Evolutionary conservation across 37 sponge, comb jelly and placozoan species (phyloP).

Genomic region (Dysidea cf. avara): DNA sequence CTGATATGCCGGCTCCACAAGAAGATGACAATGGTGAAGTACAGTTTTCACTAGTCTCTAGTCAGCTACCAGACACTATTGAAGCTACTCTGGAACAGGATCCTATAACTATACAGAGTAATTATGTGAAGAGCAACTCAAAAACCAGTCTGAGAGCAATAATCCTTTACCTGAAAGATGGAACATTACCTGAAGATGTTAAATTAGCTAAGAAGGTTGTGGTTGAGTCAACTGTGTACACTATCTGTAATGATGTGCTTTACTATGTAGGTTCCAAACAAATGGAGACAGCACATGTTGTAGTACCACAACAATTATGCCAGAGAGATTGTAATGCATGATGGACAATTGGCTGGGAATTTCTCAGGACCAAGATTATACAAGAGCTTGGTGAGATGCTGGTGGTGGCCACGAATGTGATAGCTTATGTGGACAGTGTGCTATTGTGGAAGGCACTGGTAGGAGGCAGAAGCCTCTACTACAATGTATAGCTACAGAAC

Average conservation of each 20-base stretch:
- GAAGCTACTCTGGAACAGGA: too few relatives aligned
- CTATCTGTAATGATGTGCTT: constrained; percentile 12
- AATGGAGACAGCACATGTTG: neutral
- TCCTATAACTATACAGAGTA: too few relatives aligned
- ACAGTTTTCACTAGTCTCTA: too few relatives aligned
- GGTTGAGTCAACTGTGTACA: neutral
- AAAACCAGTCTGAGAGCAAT: neutral
- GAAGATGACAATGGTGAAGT: too few relatives aligned
- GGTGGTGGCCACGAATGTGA: constrained; percentile 52
- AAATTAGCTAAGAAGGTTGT: constrained; percentile 16
- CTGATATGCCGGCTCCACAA: too few relatives aligned
- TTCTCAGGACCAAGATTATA: constrained; percentile 14
- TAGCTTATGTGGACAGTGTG: too few relatives aligned
- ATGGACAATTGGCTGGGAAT: constrained; percentile 25
- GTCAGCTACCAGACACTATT: too few relatives aligned
- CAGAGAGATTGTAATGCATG: neutral
- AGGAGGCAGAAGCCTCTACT: too few relatives aligned
- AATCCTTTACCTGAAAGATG: constrained; percentile 1
- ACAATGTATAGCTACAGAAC: too few relatives aligned
- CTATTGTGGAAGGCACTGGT: too few relatives aligned
- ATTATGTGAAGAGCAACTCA: too few relatives aligned
- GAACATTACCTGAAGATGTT: constrained; percentile 14
- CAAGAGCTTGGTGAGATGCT: constrained; percentile 5
- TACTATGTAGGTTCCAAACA: neutral
- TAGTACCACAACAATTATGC: constrained; percentile 9